Percentiles rank a stretch among this genome's conserved stretches.
phyloP scores from a whole-genome alignment of 2,888 invertebrate species.

The Notocelia uddmanniana region DNA sequence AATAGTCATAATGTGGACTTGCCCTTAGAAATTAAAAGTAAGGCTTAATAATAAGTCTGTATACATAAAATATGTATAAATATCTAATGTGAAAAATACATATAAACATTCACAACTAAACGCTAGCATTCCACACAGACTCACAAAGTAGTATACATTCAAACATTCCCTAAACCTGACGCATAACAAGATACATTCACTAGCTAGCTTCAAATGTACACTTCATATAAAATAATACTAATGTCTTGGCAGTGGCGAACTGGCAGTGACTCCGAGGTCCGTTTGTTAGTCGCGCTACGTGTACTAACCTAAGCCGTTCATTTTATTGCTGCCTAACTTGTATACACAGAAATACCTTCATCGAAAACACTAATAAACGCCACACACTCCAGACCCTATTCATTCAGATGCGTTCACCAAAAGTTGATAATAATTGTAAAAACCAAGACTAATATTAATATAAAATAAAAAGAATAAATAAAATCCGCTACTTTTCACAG shows the following conservation, averaged over 20 bases:
- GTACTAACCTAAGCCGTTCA: not conserved
- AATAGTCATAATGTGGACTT: constrained; percentile 28
- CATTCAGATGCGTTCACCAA: constrained; percentile 9
- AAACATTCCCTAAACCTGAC: constrained; percentile 48
- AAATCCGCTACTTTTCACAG: constrained; percentile 60
- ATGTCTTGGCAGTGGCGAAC: constrained; percentile 12
- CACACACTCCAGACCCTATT: not conserved
- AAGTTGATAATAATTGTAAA: constrained; percentile 17
- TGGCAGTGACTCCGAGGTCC: not conserved
- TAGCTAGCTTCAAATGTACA: constrained; percentile 81
- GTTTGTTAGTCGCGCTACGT: not conserved
- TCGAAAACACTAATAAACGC: constrained; percentile 33
- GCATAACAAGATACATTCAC: constrained; percentile 65
- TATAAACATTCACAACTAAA: constrained; percentile 21
- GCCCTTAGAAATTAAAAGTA: constrained; percentile 17
- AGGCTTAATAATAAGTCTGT: constrained; percentile 16
- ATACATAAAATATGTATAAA: constrained; percentile 36
- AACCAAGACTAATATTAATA: constrained; percentile 31
- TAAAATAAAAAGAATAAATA: constrained; percentile 62
- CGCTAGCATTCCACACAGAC: constrained; percentile 40
- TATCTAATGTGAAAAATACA: constrained; percentile 20
- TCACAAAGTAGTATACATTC: constrained; percentile 49
- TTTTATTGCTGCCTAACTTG: constrained; percentile 45
- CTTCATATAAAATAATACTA: constrained; percentile 73
- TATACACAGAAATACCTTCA: constrained; percentile 50